Evolutionary conservation across 2,888 invertebrate species (phyloP), one percentile per base, ranked within the genome.

Genomic region (Hyposoter didymator): DNA sequence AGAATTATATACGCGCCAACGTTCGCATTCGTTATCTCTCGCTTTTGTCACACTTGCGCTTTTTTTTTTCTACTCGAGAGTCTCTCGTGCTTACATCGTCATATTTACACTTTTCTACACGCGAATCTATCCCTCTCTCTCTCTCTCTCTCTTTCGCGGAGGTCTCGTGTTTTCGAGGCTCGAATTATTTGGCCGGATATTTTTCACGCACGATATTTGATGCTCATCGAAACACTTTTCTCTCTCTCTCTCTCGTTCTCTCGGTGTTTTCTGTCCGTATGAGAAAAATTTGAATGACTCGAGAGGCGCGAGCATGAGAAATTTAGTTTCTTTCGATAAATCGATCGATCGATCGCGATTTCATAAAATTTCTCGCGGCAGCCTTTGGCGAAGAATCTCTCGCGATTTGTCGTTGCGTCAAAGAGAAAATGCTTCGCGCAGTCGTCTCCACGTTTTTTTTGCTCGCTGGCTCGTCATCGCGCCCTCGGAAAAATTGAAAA

Each of bases 21-120:
- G 55, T 55, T 55, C 55, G 55, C 55, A 22, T 22, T 55, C 55
- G 22, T 55, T 55, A 55, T 55, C 55, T 55, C n/a, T 55, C 22
- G 22, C 22, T 22, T n/a, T 55, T 55, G 55, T 55, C 55, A 55
- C 55, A 55, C 35, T 35, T 4, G 35, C 6, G 5, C 22, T 55
- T 22, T 22, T 47, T 17, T 22, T 35, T 69, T 22, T 69, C 28
- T 28, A 45, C 45, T 45, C 69, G 69, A 69, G n/a, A 55, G 39
- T 17, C 45, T 45, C 69, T 45, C 45, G 47, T 69, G 69, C 35
- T 45, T 69, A 45, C 14, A 47, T 69, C 28, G 35, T 6, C 35
- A 10, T 35, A 35, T 69, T 69, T 69, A 69, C 19, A 64, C 64
- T 64, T 64, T 45, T 28, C 22, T 45, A 45, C 69, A 28, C 47